These are phyloP conservation scores for Syrista parreyssii DNA, from an alignment of 2,888 invertebrate species.

Conservation along the genomic window DNA sequence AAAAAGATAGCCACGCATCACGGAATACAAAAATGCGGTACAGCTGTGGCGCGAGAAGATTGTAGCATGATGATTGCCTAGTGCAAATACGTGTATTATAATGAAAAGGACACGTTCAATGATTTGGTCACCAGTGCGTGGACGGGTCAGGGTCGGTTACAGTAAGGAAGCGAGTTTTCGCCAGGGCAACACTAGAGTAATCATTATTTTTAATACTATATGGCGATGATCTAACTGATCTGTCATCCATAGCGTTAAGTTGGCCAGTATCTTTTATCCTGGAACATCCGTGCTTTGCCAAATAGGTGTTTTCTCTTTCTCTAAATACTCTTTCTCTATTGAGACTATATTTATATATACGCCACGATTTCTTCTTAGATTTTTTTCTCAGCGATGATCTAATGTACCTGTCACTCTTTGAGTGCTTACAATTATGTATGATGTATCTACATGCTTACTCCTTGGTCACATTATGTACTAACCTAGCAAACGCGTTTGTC, in stretches of 20 bases:
- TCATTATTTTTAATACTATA: background rate
- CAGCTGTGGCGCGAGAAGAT: background rate
- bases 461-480: background rate
- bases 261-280: background rate
- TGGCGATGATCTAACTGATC: background rate
- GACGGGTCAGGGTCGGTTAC: background rate
- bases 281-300: background rate
- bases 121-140: background rate
- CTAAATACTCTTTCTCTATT: background rate
- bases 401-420: background rate
- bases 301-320: background rate
- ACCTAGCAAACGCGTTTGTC: background rate
- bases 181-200: background rate
- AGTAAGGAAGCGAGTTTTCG: background rate
- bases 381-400: background rate
- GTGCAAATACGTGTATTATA: background rate
- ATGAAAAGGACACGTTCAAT: background rate
- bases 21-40: background rate
- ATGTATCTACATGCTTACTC: background rate
- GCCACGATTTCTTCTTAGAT: background rate
- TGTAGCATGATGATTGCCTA: background rate
- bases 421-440: background rate
- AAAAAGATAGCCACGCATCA: background rate
- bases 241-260: background rate
- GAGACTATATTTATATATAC: background rate